Base-by-base conservation (phyloP, 2,113 vertebrate genomes). In the Cinclus cinclus region DNA sequence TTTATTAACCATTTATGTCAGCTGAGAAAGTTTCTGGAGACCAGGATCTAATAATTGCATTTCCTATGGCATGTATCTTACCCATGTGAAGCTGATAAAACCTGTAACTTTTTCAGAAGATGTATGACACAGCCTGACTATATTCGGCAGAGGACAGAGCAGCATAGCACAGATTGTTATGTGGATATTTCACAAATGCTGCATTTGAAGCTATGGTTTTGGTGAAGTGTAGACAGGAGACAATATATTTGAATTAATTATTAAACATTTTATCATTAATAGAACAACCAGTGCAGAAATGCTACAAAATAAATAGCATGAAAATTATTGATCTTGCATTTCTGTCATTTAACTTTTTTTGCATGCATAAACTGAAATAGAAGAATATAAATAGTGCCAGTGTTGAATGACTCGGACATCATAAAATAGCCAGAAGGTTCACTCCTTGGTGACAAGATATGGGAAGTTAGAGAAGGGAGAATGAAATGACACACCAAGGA, bases 241-340 rank as follows among this genome's bases (percentile, higher is more conserved):
- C 17, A 24, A 52, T 44, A 84, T 71, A 42, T 78, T 59, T 87
- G 56, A 84, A 96, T 83, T 58, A n/a, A 47, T 89, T 96, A 97
- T 94, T 94, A 89, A 75, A 94, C 5, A 65, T 93, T 76, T 83
- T 75, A 65, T 95, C 76, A 71, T 94, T 1, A 77, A 67, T 49
- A 81, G 68, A 89, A 68, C 67, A 87, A 63, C 58, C 79, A 78
- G 47, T 73, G 75, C 37, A 94, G 91, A 78, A 89, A 78, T 82
- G 82, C 50, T 88, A 62, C 49, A 82, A 93, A 98, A 97, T 98
- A 98, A 98, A 97, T 63, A 96, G 94, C 95, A 97, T 96, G 95
- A 95, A 92, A 82, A 37, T 70, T n/a, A 79, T 50, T 82, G 37
- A 49, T 82, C 62, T 90, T 71, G 22, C 33, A 78, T 77, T 82